Conservation (phyloP, 2,888 invertebrate genomes). For the Polydrusus pterygomalis region DNA sequence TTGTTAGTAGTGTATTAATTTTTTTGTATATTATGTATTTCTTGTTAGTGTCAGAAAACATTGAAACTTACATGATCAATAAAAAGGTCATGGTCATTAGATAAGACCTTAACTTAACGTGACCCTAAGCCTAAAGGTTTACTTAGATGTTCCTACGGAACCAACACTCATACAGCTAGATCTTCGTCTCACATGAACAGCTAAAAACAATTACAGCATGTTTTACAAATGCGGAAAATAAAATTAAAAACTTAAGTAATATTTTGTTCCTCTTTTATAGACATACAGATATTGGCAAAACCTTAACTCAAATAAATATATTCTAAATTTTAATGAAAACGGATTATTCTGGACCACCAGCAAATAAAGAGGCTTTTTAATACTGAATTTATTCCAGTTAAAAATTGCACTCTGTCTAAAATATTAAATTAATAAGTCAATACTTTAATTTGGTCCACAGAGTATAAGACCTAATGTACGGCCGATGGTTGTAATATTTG, state of each 20-base stretch:
- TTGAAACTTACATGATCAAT: conserved; percentile 39
- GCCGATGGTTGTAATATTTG: too few species aligned
- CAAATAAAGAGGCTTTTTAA: too few species aligned
- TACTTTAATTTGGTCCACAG: too few species aligned
- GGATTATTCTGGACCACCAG: too few species aligned
- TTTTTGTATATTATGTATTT: background rate
- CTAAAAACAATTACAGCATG: conserved; percentile 66
- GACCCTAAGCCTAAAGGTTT: conserved; percentile 48
- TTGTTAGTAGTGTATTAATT: background rate
- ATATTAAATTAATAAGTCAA: too few species aligned
- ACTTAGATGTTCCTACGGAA: conserved; percentile 54
- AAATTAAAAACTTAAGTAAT: conserved; percentile 14
- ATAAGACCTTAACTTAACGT: conserved; percentile 42
- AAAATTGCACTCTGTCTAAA: too few species aligned
- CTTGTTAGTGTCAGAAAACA: conserved; percentile 11
- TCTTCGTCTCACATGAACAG: conserved; percentile 73
- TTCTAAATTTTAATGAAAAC: too few species aligned
- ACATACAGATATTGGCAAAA: background rate
- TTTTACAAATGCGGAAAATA: conserved; percentile 31
- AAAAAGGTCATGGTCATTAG: conserved; percentile 38
- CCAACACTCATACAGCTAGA: conserved; percentile 68
- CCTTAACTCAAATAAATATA: too few species aligned
- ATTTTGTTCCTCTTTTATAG: conserved; percentile 6
- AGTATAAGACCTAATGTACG: too few species aligned
- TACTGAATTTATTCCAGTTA: too few species aligned